phyloP scores from a whole-genome alignment of 1,140 invertebrate species.

The Littorina saxatilis region DNA sequence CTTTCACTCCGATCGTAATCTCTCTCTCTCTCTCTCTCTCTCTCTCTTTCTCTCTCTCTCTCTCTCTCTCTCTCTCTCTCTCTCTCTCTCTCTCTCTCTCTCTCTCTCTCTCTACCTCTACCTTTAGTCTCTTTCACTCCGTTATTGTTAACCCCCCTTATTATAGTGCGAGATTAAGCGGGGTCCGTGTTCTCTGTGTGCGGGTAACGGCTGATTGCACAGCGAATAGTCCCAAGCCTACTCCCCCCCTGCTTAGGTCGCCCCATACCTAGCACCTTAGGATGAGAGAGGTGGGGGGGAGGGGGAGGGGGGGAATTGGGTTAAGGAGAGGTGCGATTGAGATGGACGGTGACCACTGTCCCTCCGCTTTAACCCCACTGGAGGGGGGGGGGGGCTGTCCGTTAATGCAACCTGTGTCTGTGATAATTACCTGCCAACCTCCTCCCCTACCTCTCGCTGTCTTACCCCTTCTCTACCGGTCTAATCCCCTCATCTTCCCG shows the following conservation, averaged over 20 bases:
- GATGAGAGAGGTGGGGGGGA: neutral
- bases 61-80: no score
- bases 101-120: neutral
- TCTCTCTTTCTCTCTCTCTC: neutral
- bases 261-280: no score
- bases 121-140: no score
- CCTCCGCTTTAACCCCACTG: neutral
- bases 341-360: neutral
- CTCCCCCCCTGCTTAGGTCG: no score
- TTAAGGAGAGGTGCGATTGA: no score
- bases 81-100: neutral
- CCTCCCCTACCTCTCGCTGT: neutral
- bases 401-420: conserved; percentile 5
- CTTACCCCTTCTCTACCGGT: neutral
- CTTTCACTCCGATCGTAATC: no score
- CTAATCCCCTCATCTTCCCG: conserved; percentile 29
- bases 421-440: conserved; percentile 17
- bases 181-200: no score
- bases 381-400: neutral
- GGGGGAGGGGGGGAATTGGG: neutral
- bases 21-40: conserved; percentile 3
- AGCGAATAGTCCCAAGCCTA: no score
- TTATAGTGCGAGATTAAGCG: no score
- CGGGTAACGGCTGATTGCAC: neutral
- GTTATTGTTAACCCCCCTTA: no score